phyloP scores from a whole-genome alignment of 2,888 invertebrate species.

The Cryptocephalus moraei region DNA sequence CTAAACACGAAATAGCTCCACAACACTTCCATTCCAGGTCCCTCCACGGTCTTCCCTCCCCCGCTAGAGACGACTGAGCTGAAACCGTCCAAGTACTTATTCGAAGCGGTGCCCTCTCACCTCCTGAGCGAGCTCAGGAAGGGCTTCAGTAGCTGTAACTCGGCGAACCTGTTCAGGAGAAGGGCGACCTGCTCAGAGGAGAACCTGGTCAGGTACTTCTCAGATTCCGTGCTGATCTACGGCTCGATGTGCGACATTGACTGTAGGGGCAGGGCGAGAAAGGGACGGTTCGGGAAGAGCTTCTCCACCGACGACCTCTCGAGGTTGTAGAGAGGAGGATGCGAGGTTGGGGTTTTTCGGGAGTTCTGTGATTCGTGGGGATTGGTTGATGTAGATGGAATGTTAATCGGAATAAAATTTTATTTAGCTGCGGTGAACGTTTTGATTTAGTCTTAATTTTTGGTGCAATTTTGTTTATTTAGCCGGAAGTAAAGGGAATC shows the following conservation, averaged over 20 bases:
- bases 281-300: constrained; percentile 12
- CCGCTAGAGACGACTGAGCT: no score
- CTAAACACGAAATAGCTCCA: no score
- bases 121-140: constrained; percentile 12
- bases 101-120: constrained; percentile 3
- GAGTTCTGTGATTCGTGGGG: not conserved
- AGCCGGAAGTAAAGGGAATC: no score
- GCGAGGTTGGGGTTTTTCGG: not conserved
- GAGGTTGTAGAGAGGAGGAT: constrained; percentile 4
- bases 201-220: constrained; percentile 16
- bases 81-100: constrained; percentile 6
- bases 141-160: constrained; percentile 13
- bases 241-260: constrained; percentile 5
- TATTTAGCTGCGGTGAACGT: not conserved
- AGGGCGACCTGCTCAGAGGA: constrained; percentile 12
- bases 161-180: constrained; percentile 7
- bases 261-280: constrained; percentile 2
- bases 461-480: no score
- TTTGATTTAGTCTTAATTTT: no score
- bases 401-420: not conserved
- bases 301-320: constrained; percentile 17
- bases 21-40: no score
- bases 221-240: constrained; percentile 19
- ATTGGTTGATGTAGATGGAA: not conserved
- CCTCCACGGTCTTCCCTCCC: no score